Evolutionary conservation across 2,797 vertebrate species (phyloP).

Genomic region (Nyctalus aviator): DNA sequence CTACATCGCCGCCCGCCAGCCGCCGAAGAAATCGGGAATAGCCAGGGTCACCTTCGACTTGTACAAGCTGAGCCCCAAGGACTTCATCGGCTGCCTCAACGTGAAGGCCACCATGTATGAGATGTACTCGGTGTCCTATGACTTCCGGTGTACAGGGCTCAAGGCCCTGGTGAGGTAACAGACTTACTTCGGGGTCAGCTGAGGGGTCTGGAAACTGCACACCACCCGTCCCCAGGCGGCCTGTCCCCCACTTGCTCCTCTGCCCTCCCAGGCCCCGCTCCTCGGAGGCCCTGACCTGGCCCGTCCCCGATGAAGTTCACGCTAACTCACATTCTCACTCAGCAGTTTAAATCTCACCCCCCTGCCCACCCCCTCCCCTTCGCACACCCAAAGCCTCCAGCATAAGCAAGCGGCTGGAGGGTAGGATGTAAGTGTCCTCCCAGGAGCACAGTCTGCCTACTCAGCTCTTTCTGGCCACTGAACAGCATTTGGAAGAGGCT

Average conservation of each 20-base stretch:
- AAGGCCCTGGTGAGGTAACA: slow-evolving; percentile 89
- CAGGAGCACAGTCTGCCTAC: not conserved
- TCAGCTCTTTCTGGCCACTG: not conserved
- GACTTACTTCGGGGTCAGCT: accelerated
- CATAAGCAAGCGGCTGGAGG: not conserved
- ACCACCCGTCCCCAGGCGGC: accelerated
- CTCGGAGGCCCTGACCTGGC: not conserved
- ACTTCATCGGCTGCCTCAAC: slow-evolving; percentile 92
- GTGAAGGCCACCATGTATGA: slow-evolving; percentile 91
- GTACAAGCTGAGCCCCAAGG: slow-evolving; percentile 92
- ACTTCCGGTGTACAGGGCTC: slow-evolving; percentile 89
- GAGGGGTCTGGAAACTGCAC: not conserved
- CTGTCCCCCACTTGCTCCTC: not conserved
- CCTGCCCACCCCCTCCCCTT: too few species aligned
- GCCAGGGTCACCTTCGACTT: slow-evolving; percentile 92
- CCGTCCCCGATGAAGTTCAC: not conserved
- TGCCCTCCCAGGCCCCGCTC: not conserved
- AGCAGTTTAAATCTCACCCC: slow-evolving; percentile 92
- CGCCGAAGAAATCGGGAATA: slow-evolving; percentile 89
- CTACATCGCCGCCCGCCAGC: slow-evolving; percentile 61
- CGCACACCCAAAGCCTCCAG: not conserved
- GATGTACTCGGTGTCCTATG: slow-evolving; percentile 90
- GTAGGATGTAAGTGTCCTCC: accelerated
- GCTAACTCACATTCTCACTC: slow-evolving; percentile 93
- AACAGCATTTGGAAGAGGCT: not conserved